Conservation (phyloP, 2,888 invertebrate genomes). For the Phengaris alcon region DNA sequence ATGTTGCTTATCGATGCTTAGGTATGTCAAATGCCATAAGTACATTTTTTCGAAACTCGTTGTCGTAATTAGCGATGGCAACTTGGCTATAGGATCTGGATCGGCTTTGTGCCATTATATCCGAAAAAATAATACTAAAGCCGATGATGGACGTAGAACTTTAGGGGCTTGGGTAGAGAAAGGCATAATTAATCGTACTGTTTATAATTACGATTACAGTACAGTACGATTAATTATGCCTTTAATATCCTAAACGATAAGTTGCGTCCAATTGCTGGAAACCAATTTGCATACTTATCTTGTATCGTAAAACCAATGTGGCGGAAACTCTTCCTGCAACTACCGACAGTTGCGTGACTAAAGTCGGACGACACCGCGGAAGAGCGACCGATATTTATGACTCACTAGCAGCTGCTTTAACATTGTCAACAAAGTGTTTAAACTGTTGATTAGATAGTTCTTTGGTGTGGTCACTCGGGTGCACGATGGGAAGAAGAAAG, state of each 20-base stretch:
- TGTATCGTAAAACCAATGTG: neutral
- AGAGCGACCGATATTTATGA: conserved; percentile 20
- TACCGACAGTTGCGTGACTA: neutral
- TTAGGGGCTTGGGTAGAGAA: neutral
- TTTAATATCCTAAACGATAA: neutral
- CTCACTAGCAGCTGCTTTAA: neutral
- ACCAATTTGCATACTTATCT: conserved; percentile 12
- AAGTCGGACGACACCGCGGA: conserved; percentile 26
- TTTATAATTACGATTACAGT: no score
- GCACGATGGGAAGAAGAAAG: no score
- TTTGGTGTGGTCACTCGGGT: no score
- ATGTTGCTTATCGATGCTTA: no score
- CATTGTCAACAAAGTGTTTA: neutral
- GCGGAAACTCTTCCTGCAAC: conserved; percentile 16
- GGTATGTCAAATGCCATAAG: no score
- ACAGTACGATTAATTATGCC: no score
- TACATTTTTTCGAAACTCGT: no score
- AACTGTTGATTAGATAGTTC: no score
- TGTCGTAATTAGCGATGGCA: no score
- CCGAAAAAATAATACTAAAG: no score
- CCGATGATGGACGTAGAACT: neutral
- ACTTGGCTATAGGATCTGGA: no score
- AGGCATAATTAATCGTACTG: neutral
- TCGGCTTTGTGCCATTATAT: no score
- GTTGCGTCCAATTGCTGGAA: neutral